Evolutionary conservation across 2,888 invertebrate genomes (phyloP), one percentile per base, ranked within the genome.

Genomic region (Fabriciana adippe): DNA sequence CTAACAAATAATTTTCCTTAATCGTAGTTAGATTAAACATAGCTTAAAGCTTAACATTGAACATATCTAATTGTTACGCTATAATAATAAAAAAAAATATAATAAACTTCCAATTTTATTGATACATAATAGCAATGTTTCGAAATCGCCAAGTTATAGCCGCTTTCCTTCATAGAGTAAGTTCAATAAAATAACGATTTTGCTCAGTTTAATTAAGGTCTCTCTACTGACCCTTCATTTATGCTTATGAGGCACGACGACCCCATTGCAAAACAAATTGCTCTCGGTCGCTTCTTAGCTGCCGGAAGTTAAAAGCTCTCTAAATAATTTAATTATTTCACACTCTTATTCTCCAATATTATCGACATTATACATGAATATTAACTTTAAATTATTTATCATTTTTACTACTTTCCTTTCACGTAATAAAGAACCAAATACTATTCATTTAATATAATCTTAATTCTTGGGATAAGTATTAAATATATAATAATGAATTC

Each of bases 171-270:
- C 71, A 69, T 66, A 67, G 64, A 72, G 64, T 68, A 72, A 72
- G 62, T 73, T 75, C 47, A 66, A 70, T 68, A 72, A 74, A 72
- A 75, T 86, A 81, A 86, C 84, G 79, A 87, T 86, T 88, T 88
- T 79, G 83, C 80, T 77, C 78, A 82, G 81, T 86, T 90, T 91
- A 90, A 91, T 91, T 91, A 90, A 90, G 85, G 85, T 79, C 79
- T 85, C 82, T 87, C 83, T 84, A 84, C 82, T 87, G 88, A 86
- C 87, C 89, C 87, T 87, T 88, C 89, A 87, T 90, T 90, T 89
- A 86, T 83, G 81, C 85, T 84, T 85, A 90, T 89, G 87, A 85
- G 85, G 77, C 83, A 79, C 80, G 80, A 79, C 81, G 85, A 83
- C 86, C 86, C 85, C 87, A 88, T 89, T 89, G 83, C 86, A 79